phyloP scores from a whole-genome alignment of 30 jellyfish, hydroid and myxozoan genomes.

The Sanderia malayensis region DNA sequence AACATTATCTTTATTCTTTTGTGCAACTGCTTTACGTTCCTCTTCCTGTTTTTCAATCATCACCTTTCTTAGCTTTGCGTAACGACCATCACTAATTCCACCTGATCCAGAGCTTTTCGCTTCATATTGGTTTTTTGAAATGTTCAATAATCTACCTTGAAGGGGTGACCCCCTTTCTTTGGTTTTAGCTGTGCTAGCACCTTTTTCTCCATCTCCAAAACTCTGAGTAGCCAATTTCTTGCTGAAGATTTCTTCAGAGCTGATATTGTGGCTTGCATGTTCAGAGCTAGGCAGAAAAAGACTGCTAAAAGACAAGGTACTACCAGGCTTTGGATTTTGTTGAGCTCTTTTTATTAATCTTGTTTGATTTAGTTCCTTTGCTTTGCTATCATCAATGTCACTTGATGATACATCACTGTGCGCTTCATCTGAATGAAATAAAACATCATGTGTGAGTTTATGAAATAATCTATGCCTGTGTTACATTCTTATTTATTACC shows the following conservation, averaged over 20 bases:
- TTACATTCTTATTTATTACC: too few species aligned
- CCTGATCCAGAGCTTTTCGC: not conserved
- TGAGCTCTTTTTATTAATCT: not conserved
- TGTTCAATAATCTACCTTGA: not conserved
- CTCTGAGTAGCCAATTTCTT: not conserved
- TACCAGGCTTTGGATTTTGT: not conserved
- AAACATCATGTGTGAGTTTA: too few species aligned
- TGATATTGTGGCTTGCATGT: too few species aligned
- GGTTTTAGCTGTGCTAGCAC: too few species aligned
- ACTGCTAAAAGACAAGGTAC: not conserved
- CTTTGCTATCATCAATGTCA: not conserved
- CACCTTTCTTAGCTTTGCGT: not conserved
- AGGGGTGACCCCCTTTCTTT: not conserved
- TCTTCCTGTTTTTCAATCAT: constrained; percentile 3
- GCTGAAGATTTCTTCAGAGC: not conserved
- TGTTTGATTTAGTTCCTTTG: not conserved
- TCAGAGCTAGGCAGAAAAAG: not conserved
- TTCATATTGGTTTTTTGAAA: not conserved
- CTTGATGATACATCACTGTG: not conserved
- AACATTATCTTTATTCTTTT: not conserved
- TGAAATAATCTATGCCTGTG: too few species aligned
- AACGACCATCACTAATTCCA: not conserved
- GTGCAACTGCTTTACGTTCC: not conserved
- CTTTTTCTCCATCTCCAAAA: not conserved
- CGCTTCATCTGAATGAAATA: not conserved